Conservation (phyloP, 2,113 vertebrate genomes). For the Herpetotheres cachinnans region DNA sequence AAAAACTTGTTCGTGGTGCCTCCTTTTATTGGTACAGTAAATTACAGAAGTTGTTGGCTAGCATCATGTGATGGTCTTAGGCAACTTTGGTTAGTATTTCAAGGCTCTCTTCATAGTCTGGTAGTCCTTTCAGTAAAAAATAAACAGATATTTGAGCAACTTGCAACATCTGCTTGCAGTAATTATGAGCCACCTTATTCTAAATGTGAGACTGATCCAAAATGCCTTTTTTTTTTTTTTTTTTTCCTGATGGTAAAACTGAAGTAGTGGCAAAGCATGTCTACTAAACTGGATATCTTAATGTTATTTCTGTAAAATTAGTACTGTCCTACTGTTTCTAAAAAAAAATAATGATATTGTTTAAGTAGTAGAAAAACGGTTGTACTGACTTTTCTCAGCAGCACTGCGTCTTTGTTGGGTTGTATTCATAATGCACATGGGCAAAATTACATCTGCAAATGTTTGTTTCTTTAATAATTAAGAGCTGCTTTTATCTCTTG, state of each 20-base stretch:
- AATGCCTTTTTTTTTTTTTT: not conserved
- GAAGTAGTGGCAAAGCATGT: not conserved
- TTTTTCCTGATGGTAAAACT: not conserved
- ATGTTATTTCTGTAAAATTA: not conserved
- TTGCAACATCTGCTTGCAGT: not conserved
- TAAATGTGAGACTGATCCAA: not conserved
- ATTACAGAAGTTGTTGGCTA: not conserved
- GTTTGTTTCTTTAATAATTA: not conserved
- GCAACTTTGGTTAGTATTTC: not conserved
- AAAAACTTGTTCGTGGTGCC: not conserved
- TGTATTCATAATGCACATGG: not conserved
- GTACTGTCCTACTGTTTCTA: not conserved
- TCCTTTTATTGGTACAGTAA: not conserved
- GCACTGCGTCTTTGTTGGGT: not conserved
- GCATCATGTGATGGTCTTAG: not conserved
- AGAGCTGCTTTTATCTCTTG: not conserved
- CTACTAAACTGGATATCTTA: not conserved
- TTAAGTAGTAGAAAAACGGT: not conserved
- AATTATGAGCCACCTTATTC: not conserved
- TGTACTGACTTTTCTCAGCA: not conserved
- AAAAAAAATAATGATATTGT: not conserved
- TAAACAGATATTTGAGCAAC: not conserved
- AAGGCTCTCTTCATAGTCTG: not conserved
- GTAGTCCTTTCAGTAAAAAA: not conserved
- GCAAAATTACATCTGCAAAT: not conserved